Evolutionary conservation across 2,888 invertebrate genomes (phyloP), one percentile per base, ranked within the genome.

Genomic region (Carabus problematicus): DNA sequence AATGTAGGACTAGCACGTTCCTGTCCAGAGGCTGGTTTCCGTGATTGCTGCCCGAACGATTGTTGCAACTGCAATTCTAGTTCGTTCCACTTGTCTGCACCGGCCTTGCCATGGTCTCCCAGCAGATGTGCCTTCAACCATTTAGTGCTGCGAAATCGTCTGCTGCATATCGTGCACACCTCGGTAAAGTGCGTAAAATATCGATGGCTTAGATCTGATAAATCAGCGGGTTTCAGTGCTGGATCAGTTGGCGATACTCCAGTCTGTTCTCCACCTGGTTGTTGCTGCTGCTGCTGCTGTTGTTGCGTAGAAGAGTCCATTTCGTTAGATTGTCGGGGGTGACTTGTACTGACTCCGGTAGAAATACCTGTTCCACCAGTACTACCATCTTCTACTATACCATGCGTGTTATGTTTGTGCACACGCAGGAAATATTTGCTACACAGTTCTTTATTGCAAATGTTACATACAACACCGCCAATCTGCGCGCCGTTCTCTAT

Each of bases 331-430:
- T 49, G 74, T 68, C 58, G 66, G 58, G 43, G 72, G 71, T 14
- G 67, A 55, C n/a, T 11, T 16, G 71, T 52, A 40, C 70, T 63
- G 29, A 29, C 29, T 29, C 29, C 29, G 6, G 29, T 29, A 29
- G 3, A 2, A 6, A 29, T 29, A 29, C 29, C 29, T 6, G 76
- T 70, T 0, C 76, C 61, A 62, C 80, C 80, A 8, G 79, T 76
- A 8, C 79, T 76, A 12, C 91, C 91, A 68, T 94, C 95, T 72
- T 95, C 95, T 11, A 93, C 91, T 71, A 99, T 95, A 14, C 98
- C 98, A 81, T 99, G 99, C 41, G 96, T 96, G 82, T 98, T 98
- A 79, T 96, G 95, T 80, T 98, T 98, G 85, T 99, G 99, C 18
- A 97, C 97, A 72, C 97, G 90, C 70, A 99, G 85, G 79, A 98